Percentiles rank a stretch among this genome's conserved stretches.
Evolutionary conservation across 2,113 vertebrate genomes (phyloP).

Genomic region (Crotophaga sulcirostris): DNA sequence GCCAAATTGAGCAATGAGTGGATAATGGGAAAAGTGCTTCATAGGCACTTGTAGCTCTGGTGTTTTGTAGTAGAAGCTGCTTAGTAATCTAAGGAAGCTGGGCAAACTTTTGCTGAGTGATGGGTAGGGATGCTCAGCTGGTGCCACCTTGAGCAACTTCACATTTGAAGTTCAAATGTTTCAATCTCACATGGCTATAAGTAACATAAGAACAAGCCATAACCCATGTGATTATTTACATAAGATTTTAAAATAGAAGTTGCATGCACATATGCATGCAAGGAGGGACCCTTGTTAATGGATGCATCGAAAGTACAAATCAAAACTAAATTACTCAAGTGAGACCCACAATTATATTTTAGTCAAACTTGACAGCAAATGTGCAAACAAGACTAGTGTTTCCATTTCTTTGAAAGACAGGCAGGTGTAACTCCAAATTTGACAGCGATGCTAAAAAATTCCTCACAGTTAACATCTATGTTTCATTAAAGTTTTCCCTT

Average conservation of each 20-base stretch:
- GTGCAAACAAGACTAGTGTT: background rate
- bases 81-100: background rate
- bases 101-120: background rate
- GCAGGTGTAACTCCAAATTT: background rate
- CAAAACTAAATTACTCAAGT: background rate
- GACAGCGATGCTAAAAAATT: background rate
- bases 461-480: background rate
- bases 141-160: background rate
- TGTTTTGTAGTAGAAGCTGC: background rate
- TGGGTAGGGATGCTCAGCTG: background rate
- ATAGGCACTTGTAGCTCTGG: background rate
- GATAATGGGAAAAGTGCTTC: background rate
- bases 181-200: background rate
- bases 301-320: background rate
- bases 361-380: background rate
- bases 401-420: background rate
- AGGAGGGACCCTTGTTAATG: background rate
- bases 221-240: background rate
- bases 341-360: background rate
- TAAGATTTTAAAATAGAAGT: background rate
- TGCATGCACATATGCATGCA: background rate
- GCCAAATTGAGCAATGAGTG: background rate
- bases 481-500: background rate
- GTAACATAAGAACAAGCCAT: background rate
- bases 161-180: background rate